These are phyloP conservation scores for Bungarus multicinctus DNA, from an alignment of 2,113 vertebrate genomes.

Conservation along the genomic window DNA sequence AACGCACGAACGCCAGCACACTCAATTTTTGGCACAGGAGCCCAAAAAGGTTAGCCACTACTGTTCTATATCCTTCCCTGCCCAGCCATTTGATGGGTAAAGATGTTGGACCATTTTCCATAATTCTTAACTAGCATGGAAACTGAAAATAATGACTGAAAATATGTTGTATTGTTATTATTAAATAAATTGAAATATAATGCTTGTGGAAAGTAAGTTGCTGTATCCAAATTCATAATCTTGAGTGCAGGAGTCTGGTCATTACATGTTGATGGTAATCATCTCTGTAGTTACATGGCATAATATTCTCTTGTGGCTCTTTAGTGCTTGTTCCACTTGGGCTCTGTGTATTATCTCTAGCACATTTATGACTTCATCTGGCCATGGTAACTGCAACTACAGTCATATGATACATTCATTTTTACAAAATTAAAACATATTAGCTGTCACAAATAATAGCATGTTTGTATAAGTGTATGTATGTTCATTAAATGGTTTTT, in stretches of 20 bases:
- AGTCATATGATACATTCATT: background rate
- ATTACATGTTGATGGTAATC: background rate
- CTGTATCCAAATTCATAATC: background rate
- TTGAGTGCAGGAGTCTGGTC: background rate
- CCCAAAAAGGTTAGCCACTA: too few species aligned
- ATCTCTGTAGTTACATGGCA: background rate
- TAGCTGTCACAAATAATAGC: background rate
- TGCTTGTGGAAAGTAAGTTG: background rate
- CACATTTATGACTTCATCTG: background rate
- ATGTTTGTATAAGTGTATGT: background rate
- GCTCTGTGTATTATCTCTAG: background rate
- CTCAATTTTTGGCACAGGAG: too few species aligned
- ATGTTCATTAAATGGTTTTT: conserved; percentile 1
- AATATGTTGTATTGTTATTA: background rate
- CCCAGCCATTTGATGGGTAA: background rate
- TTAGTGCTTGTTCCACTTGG: background rate
- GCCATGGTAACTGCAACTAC: background rate
- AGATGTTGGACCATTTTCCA: background rate
- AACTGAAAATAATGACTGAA: background rate
- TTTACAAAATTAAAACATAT: background rate
- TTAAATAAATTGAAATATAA: background rate
- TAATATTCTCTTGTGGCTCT: background rate
- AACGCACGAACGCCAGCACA: too few species aligned
- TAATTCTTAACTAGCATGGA: background rate
- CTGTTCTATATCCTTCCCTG: background rate